These are phyloP conservation scores for Petrocephalus zakoni DNA, from an alignment of 2,113 vertebrate genomes.

Conservation along the genomic window DNA sequence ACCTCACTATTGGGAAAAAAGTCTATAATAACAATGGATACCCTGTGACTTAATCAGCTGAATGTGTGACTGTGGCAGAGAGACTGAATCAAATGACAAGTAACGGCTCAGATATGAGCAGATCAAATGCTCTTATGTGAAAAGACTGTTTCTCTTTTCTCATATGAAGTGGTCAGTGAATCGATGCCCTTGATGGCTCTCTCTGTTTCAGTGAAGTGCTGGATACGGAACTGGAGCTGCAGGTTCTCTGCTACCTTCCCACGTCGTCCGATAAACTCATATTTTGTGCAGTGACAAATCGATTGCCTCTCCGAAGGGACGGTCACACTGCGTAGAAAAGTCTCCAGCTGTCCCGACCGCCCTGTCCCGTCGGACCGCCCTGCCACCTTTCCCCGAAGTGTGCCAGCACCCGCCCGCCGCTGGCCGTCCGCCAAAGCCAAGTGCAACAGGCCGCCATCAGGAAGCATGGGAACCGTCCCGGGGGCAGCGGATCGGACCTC, in stretches of 20 bases:
- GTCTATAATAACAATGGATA: neutral
- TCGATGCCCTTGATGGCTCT: neutral
- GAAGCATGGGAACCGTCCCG: no score
- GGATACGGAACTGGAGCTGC: neutral
- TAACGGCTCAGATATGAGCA: neutral
- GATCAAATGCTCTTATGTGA: neutral
- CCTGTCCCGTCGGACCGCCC: neutral
- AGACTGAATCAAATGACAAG: neutral
- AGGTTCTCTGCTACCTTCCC: neutral
- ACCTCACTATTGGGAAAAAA: neutral
- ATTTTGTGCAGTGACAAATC: neutral
- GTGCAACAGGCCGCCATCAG: neutral
- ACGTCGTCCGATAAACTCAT: neutral
- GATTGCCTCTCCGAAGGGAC: neutral
- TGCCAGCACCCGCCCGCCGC: neutral
- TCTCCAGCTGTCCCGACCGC: neutral
- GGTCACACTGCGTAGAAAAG: neutral
- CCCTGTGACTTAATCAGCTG: neutral
- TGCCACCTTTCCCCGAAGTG: neutral
- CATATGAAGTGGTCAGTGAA: neutral
- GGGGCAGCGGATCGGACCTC: neutral
- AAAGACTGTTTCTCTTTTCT: slow-evolving; percentile 1
- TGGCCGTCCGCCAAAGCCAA: slow-evolving; percentile 39
- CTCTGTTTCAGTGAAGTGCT: neutral
- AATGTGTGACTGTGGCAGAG: neutral